Percentiles rank a stretch among this genome's conserved stretches.
Evolutionary conservation across 1,140 invertebrate species (phyloP).

Genomic region (Sycophila sp.): DNA sequence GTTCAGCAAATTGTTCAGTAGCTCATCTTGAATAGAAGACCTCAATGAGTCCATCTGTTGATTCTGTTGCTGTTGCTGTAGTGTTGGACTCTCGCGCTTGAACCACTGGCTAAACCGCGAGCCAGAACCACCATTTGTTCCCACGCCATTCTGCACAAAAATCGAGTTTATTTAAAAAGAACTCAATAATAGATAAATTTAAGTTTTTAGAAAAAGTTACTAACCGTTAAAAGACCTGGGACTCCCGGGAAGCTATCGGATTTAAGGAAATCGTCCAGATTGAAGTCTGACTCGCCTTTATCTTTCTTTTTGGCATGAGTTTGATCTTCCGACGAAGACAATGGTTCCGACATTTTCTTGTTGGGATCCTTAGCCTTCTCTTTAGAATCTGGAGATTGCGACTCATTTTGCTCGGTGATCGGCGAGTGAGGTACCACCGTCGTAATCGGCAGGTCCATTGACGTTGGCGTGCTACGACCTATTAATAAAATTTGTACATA

Average conservation of each 20-base stretch:
- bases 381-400: conserved; percentile 40
- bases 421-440: conserved; percentile 56
- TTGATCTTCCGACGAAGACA: conserved; percentile 39
- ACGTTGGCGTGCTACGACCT: conserved; percentile 58
- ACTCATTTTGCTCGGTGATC: conserved; percentile 52
- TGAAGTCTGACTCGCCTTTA: conserved; percentile 68
- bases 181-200: not conserved
- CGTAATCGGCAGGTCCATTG: conserved; percentile 52
- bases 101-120: conserved; percentile 76
- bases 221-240: conserved; percentile 71
- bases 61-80: conserved; percentile 29
- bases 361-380: conserved; percentile 47
- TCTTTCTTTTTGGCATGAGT: conserved; percentile 47
- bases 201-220: conserved; percentile 38
- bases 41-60: conserved; percentile 67
- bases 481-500: not conserved
- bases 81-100: conserved; percentile 68
- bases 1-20: conserved; percentile 73
- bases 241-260: conserved; percentile 72
- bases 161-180: not conserved
- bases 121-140: conserved; percentile 65
- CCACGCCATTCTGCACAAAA: conserved; percentile 68
- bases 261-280: conserved; percentile 79
- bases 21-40: conserved; percentile 73
- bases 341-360: conserved; percentile 44